Base-by-base conservation (phyloP, 92 coral and sea anemone species). In the Paramuricea clavata region DNA sequence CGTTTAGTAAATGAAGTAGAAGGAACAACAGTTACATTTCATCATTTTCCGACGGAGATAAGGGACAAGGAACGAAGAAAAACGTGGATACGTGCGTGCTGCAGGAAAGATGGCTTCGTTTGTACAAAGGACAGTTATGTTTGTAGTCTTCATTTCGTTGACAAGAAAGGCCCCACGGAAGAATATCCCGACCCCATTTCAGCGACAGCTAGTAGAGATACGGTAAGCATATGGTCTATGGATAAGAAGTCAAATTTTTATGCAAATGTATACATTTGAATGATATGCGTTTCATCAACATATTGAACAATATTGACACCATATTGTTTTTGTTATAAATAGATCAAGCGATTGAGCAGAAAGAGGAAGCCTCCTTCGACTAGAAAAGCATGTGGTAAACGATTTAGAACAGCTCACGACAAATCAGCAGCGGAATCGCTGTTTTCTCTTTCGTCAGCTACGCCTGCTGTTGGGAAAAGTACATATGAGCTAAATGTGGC, bases 201-300 rank as follows among this genome's bases (percentile, higher is more conserved):
- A 39, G 78, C 78, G 54, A 39, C 54, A 22, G 78, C 54, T 15
- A 42, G 78, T 73, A 42, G 47, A 73, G 56, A 73, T 31, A 73
- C 16, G 57, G 56, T 73, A n/a, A 42, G 78, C 65, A 22, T 39
- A 39, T 39, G 44, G n/a, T n/a, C n/a, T 49, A 49, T 49, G 57
- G 19, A 49, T 49, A 49, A n/a, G 17, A n/a, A 57, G 26, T 57
- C 12, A 49, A 12, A 12, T n/a, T 2, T 57, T 57, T 11, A n/a
- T 25, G 26, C 30, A 25, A 57, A 57, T 57, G 5, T 57, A 57
- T 57, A n/a, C 30, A 57, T 57, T 57, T 57, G 31, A 57, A 57
- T 57, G 30, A n/a, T 57, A 26, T 60, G 32, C 30, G 28, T 60
- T 39, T 25, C 30, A 60, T 60, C n/a, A 22, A 60, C 42, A 36